These are phyloP conservation scores for Cyanoliseus patagonus DNA, from an alignment of 2,113 vertebrate species.

Conservation along the genomic window DNA sequence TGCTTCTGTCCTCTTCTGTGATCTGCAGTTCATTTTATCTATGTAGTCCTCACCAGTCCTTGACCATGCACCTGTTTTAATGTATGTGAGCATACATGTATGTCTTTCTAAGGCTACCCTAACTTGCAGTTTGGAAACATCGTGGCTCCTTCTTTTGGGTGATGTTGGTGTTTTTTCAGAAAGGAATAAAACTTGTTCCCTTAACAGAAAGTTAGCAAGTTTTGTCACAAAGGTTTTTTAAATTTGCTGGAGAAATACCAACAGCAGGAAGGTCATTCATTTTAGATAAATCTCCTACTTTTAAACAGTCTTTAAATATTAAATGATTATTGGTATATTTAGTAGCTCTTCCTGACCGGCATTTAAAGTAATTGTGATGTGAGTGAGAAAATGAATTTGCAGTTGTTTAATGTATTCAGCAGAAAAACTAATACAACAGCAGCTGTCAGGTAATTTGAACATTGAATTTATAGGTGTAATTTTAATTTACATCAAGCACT, in stretches of 20 bases:
- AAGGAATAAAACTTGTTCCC: neutral
- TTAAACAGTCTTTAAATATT: slow-evolving; percentile 53
- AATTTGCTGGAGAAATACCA: neutral
- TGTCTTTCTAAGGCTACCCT: neutral
- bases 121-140: neutral
- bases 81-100: rapidly evolving
- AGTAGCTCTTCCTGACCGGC: slow-evolving; percentile 16
- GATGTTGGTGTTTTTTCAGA: neutral
- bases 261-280: neutral
- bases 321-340: slow-evolving; percentile 18
- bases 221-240: neutral
- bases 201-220: neutral
- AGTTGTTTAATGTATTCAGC: slow-evolving; percentile 49
- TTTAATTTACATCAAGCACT: slow-evolving; percentile 57
- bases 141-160: neutral
- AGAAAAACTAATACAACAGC: slow-evolving; percentile 48
- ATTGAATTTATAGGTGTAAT: slow-evolving; percentile 43
- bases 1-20: neutral
- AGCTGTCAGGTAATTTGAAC: slow-evolving; percentile 60
- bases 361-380: slow-evolving; percentile 50
- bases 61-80: neutral
- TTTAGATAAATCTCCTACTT: slow-evolving; percentile 18
- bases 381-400: slow-evolving; percentile 55
- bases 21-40: neutral
- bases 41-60: neutral